Conservation (phyloP, 2,113 vertebrate genomes). For the Aythya baeri region DNA sequence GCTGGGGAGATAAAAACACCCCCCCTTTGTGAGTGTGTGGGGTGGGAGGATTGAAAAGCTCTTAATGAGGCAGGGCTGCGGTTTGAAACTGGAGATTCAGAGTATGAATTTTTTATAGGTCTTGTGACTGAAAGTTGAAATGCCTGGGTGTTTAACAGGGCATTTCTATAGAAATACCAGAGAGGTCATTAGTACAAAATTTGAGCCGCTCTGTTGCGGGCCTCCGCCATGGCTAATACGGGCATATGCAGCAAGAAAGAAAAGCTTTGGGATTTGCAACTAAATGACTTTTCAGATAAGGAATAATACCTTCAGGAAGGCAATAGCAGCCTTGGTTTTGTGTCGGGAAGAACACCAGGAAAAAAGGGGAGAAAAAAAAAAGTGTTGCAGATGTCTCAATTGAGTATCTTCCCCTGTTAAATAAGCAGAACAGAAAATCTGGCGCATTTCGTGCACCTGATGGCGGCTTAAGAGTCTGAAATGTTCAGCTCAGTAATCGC, state of each 20-base stretch:
- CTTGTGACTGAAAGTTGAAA: conserved; percentile 59
- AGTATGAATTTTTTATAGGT: conserved; percentile 68
- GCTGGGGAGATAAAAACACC: background rate
- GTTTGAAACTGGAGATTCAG: conserved; percentile 64
- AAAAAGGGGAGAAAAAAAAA: background rate
- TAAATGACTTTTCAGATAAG: conserved; percentile 43
- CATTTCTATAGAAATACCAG: conserved; percentile 32
- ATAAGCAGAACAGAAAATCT: background rate
- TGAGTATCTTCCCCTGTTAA: conserved; percentile 21
- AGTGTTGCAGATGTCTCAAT: background rate
- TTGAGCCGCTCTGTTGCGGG: background rate
- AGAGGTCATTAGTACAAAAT: conserved; percentile 33
- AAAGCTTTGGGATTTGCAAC: conserved; percentile 44
- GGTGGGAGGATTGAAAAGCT: conserved; percentile 50
- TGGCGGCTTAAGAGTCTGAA: conserved; percentile 22
- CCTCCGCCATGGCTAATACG: background rate
- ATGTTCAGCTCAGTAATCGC: conserved; percentile 10
- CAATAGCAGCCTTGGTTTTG: background rate
- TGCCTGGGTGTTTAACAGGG: conserved; percentile 57
- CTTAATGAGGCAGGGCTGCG: conserved; percentile 38
- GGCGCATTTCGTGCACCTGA: background rate
- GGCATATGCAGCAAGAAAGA: background rate
- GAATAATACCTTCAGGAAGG: conserved; percentile 5
- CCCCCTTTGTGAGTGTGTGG: background rate
- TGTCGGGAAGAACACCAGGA: background rate